Evolutionary conservation across 2,888 invertebrate genomes (phyloP).

Genomic region (Fragum sueziense): DNA sequence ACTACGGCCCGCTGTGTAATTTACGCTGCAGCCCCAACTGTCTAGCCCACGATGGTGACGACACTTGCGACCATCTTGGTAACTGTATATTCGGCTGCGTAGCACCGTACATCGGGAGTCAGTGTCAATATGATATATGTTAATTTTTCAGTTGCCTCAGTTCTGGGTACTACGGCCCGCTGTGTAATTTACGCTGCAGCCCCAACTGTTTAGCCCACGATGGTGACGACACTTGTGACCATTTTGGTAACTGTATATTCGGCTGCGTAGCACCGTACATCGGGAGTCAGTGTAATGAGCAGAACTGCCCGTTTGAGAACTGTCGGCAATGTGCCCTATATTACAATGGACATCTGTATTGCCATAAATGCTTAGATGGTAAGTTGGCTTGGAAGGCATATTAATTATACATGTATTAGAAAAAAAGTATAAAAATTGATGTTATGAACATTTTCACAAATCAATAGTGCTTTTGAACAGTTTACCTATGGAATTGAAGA

Average conservation of each 20-base stretch:
- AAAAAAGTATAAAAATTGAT: no score
- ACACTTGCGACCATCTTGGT: conserved; percentile 55
- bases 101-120: conserved; percentile 44
- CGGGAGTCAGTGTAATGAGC: conserved; percentile 51
- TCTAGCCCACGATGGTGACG: conserved; percentile 1
- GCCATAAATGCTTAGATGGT: conserved; percentile 43
- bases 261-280: conserved; percentile 56
- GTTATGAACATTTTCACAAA: no score
- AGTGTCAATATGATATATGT: conserved; percentile 49
- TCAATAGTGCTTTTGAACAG: no score
- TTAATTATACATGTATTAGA: neutral
- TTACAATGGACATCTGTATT: conserved; percentile 27
- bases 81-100: conserved; percentile 63
- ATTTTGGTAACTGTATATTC: conserved; percentile 58
- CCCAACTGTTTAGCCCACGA: conserved; percentile 30
- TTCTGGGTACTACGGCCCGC: conserved; percentile 39
- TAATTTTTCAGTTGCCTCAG: neutral
- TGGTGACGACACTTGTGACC: conserved; percentile 46
- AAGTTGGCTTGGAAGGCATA: neutral
- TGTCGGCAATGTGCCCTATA: conserved; percentile 47
- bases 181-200: conserved; percentile 42
- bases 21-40: conserved; percentile 39
- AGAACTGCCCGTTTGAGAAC: conserved; percentile 50
- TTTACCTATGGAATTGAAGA: no score
- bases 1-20: conserved; percentile 51